These are phyloP conservation scores for Micromys minutus DNA, from an alignment of 2,113 vertebrate genomes.

Conservation along the genomic window DNA sequence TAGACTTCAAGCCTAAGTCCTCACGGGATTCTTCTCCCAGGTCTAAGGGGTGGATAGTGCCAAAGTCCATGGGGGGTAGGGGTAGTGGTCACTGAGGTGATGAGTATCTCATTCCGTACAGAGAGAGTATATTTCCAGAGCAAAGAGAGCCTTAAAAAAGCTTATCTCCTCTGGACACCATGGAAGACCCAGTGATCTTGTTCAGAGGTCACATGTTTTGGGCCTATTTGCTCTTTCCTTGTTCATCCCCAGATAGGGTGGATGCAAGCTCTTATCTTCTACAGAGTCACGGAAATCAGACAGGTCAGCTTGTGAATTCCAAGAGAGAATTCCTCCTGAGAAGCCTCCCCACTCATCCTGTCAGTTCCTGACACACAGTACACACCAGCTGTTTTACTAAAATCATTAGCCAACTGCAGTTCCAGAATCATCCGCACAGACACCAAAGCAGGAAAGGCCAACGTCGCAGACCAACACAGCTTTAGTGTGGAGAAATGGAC, in stretches of 20 bases:
- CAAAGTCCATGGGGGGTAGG: not conserved
- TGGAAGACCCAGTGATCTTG: not conserved
- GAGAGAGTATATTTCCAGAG: not conserved
- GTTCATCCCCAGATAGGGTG: not conserved
- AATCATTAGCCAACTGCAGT: not conserved
- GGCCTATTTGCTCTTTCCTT: not conserved
- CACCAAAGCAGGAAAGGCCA: not conserved
- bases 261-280: not conserved
- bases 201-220: not conserved
- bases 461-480: not conserved
- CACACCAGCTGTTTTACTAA: not conserved
- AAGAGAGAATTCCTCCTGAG: not conserved
- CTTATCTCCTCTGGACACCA: not conserved
- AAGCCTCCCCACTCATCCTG: not conserved
- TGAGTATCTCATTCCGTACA: not conserved
- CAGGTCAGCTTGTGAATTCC: not conserved
- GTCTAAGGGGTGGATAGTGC: not conserved
- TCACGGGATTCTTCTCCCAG: not conserved
- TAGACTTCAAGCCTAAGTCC: not conserved
- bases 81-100: not conserved
- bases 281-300: not conserved
- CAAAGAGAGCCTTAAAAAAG: constrained; percentile 26
- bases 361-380: constrained; percentile 3
- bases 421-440: not conserved
- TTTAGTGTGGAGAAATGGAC: no score